Evolutionary conservation across 2,113 vertebrate genomes (phyloP).

Genomic region (Phasianus colchicus): DNA sequence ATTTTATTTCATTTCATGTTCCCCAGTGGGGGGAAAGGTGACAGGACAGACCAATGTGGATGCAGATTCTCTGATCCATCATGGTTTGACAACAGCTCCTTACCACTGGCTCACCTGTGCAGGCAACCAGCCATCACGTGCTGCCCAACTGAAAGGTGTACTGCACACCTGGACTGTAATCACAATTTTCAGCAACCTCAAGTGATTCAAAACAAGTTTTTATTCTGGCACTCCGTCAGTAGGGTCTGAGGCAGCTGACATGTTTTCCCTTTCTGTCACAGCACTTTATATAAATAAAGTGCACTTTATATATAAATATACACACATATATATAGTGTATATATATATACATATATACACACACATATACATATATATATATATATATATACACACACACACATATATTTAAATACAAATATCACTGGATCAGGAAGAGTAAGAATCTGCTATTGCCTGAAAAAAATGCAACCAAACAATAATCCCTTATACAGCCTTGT

Average conservation of each 20-base stretch:
- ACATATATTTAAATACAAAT: not conserved
- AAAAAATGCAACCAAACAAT: not conserved
- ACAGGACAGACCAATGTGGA: not conserved
- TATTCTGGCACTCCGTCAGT: not conserved
- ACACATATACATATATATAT: too few species aligned
- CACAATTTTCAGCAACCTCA: not conserved
- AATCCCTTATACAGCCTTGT: not conserved
- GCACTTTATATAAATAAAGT: too few species aligned
- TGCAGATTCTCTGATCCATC: not conserved
- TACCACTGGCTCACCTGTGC: not conserved
- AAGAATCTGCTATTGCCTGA: not conserved
- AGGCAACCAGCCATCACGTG: not conserved
- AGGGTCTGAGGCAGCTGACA: not conserved
- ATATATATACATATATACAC: too few species aligned
- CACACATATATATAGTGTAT: too few species aligned
- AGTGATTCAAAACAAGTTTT: not conserved
- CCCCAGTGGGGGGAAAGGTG: not conserved
- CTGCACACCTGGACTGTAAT: not conserved
- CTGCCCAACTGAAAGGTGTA: not conserved
- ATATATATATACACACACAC: too few species aligned
- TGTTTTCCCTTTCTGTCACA: not conserved
- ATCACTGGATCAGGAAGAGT: not conserved
- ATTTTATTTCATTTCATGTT: not conserved
- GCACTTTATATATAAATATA: too few species aligned
- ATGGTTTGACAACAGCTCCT: not conserved